phyloP scores from a whole-genome alignment of 2,888 invertebrate species.

The Busseola fusca region DNA sequence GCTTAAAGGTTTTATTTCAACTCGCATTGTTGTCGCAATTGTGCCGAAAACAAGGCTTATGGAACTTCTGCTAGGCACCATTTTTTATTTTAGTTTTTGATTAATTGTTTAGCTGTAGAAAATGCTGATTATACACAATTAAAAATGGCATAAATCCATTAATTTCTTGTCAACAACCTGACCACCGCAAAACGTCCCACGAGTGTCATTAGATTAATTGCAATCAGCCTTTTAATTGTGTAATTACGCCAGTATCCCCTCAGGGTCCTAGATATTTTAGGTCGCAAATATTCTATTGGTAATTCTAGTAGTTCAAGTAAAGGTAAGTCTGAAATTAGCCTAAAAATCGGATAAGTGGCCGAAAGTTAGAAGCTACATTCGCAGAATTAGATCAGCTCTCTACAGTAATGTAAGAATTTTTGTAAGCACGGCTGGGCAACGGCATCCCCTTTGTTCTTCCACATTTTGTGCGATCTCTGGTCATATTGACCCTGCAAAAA shows the following conservation, averaged over 20 bases:
- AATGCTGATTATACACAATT: not conserved
- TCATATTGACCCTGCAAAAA: too few relatives aligned
- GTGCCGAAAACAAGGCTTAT: too few relatives aligned
- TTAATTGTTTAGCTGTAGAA: too few relatives aligned
- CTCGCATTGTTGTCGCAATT: not conserved
- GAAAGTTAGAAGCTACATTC: not conserved
- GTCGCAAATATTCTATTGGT: not conserved
- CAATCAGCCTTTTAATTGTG: constrained; percentile 6
- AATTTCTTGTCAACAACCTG: not conserved
- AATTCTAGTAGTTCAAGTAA: not conserved
- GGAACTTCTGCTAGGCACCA: not conserved
- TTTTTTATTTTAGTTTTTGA: not conserved
- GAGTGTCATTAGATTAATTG: constrained; percentile 36
- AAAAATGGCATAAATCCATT: not conserved
- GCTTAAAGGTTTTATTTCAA: not conserved
- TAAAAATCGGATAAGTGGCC: not conserved
- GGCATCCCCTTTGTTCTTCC: too few relatives aligned
- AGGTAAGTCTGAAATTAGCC: not conserved
- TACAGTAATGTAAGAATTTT: too few relatives aligned
- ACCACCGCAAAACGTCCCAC: not conserved
- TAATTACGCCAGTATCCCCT: constrained; percentile 23
- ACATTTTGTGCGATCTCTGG: too few relatives aligned
- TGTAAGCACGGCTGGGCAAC: too few relatives aligned
- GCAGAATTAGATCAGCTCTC: not conserved
- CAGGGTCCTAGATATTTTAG: not conserved